Evolutionary conservation across 1,140 invertebrate species (phyloP), one percentile per base, ranked within the genome.

Genomic region (Trissolcus basalis): DNA sequence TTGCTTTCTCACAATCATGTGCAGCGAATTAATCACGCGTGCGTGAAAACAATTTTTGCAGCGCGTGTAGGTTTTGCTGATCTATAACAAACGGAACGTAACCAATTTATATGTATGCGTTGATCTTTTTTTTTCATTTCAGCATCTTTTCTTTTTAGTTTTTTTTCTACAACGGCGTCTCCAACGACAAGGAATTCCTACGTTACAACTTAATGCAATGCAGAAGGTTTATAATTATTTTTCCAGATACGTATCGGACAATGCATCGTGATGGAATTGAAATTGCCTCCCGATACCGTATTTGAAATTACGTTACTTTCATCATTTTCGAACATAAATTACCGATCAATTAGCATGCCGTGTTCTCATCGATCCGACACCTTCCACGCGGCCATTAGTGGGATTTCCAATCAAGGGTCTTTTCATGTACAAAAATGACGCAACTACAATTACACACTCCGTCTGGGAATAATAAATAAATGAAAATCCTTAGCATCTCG

Each of bases 1-100:
- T 54, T 36, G 58, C 58, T 61, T 61, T 61, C 58, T 44, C 48
- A 44, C 39, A n/a, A 43, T 51, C 41, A 63, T 53, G 39, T 12
- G n/a, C 11, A 36, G 6, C 8, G 36, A 50, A 61, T 48, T 41
- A 13, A 45, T 45, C 39, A 19, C 54, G 43, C 41, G 19, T 45
- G 54, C 41, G 54, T 45, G 41, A 1, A 45, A 45, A 45, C 14
- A 44, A 43, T 54, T 54, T 54, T 35, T 33, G 5, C 12, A 0
- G 8, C 10, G 39, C 13, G n/a, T 14, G 39, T 39, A 39, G n/a
- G 16, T 59, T 49, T 49, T 33, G 33, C 48, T 27, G 19, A 49
- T 49, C 43, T 44, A 49, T 15, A 33, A 60, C 56, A 39, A 48
- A 50, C 16, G 1, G 1, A 54, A 10, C 8, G 8, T 49, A 49